phyloP scores from a whole-genome alignment of 2,888 invertebrate genomes.

The Lochmaea crataegi region DNA sequence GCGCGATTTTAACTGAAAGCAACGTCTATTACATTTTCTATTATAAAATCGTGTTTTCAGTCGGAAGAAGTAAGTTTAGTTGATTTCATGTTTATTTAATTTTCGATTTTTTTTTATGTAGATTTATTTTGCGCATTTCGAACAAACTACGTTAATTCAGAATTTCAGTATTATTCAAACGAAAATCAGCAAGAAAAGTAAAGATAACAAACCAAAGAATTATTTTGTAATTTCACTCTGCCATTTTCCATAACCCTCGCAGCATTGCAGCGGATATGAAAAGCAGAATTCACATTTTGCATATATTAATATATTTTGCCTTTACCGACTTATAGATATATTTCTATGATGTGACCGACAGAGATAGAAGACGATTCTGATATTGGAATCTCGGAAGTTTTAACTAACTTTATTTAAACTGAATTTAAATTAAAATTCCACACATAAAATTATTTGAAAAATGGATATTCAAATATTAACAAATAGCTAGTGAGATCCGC shows the following conservation, averaged over 20 bases:
- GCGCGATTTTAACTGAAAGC: background rate
- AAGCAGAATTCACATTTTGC: slow-evolving; percentile 54
- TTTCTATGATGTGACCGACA: slow-evolving; percentile 27
- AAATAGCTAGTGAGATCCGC: slow-evolving; percentile 41
- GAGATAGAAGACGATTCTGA: slow-evolving; percentile 31
- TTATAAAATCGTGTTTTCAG: background rate
- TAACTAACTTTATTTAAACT: slow-evolving; percentile 11
- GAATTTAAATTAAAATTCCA: background rate
- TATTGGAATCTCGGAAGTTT: slow-evolving; percentile 38
- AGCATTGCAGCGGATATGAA: slow-evolving; percentile 46
- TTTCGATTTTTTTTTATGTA: background rate
- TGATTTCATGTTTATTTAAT: slow-evolving; percentile 3
- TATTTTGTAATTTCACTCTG: slow-evolving; percentile 50
- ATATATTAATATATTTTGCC: slow-evolving; percentile 54
- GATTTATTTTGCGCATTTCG: slow-evolving; percentile 18
- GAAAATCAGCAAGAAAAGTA: slow-evolving; percentile 34
- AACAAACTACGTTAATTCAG: slow-evolving; percentile 21
- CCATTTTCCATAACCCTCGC: slow-evolving; percentile 41
- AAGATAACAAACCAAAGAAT: slow-evolving; percentile 50
- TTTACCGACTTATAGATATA: slow-evolving; percentile 44
- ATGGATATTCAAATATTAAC: too few relatives aligned
- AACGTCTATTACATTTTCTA: background rate
- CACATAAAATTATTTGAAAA: background rate
- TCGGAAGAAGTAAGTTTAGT: background rate
- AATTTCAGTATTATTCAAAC: slow-evolving; percentile 30